Base-by-base conservation (phyloP, 2,797 vertebrate genomes). In the Bradypus variegatus region DNA sequence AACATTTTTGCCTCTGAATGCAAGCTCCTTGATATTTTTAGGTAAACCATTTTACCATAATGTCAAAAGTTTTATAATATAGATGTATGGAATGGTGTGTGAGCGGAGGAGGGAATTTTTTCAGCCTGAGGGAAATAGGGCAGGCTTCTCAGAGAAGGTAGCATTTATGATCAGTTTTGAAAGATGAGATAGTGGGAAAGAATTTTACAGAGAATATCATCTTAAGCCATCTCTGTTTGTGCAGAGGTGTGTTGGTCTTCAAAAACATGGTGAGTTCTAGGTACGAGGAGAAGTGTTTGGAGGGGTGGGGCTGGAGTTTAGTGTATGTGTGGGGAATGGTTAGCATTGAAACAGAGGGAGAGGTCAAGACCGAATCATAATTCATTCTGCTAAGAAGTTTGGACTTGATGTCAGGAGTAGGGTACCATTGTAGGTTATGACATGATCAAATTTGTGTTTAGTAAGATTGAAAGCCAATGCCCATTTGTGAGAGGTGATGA, bases 371-470 rank as follows among this genome's bases (percentile, higher is more conserved):
- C 72, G 73, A 60, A 60, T 50, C 4, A 16, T 91, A 78, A 25
- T 85, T 53, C 15, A 3, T 89, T 87, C 78, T 88, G 38, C 25
- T 67, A 55, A 77, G 60, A 93, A 87, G 23, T 91, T 87, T 88
- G 58, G 23, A 50, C 29, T 81, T 88, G 58, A 73, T 93, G 36
- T 82, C 53, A 77, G 0, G 60, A 89, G 23, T 83, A 60, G 69
- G 62, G 21, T 84, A 70, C 80, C 23, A 29, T 82, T 81, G 19
- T 80, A 87, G 38, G 45, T 93, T 82, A 78, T 86, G 45, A 76
- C 76, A 65, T 86, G 27, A 27, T 87, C 60, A 86, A 9, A 92
- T 65, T 72, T 90, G 67, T 76, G 21, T 92, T 75, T 92, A 67
- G 41, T 82, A 85, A 29, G 25, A 41, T 27, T 78, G 36, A 36